Evolutionary conservation across 2,797 vertebrate species (phyloP), one percentile per base, ranked within the genome.

Genomic region (Eremophila alpestris): DNA sequence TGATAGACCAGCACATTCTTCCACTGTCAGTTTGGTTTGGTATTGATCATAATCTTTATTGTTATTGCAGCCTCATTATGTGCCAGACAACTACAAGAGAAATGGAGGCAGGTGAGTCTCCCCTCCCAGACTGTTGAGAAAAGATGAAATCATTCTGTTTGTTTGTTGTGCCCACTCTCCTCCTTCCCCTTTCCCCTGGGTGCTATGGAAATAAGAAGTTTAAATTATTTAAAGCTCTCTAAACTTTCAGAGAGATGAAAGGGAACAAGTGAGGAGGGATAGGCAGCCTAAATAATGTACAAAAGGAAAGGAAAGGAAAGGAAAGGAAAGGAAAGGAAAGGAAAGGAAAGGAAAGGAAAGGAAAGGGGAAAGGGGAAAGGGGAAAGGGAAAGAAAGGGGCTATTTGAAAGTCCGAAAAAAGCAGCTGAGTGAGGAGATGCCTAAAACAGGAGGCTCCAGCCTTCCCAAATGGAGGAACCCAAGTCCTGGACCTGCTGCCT

Each of bases 81-180:
- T 99, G 83, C 99, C 99, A 15, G 99, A 99, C 98, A 99, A 99
- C 98, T 99, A 99, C 98, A 99, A 99, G 98, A 98, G 99, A 91
- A 99, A 99, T 0, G 99, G 99, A 9, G 99, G 99, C 26, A 98
- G 98, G 98, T 98, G 95, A 98, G 98, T 98, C 30, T 49, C 32
- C 13, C 23, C 49, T 32, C 29, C 16, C 60, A 32, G 27, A 7
- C 7, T 1, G 1, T 1, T 69, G 83, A 17, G 43, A 74, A 63
- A 62, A 77, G 60, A 45, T 67, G 11, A 52, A 71, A n/a, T 36
- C 11, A 60, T 77, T 23, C 48, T 59, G 9, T n/a, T 32, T 54
- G 46, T 20, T 67, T 71, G 32, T 26, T 43, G 21, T 29, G 40
- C n/a, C 56, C 20, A 0, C 16, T 62, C 36, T 38, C 43, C 45